Percentiles rank a stretch among this genome's conserved stretches.
phyloP scores from a whole-genome alignment of 1,140 invertebrate species.

The Steinernema feltiae region DNA sequence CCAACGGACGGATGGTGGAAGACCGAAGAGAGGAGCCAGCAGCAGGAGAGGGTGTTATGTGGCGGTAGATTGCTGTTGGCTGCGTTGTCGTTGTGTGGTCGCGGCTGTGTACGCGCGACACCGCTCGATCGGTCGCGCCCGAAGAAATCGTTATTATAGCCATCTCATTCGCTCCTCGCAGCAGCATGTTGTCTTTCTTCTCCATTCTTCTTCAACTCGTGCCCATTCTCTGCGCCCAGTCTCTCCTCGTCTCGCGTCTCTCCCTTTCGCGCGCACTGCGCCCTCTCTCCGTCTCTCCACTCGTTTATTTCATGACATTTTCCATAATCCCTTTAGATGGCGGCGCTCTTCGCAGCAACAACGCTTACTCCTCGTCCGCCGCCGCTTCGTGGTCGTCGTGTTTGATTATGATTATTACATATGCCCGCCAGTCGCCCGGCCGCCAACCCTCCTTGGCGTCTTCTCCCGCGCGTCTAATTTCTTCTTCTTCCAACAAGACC shows the following conservation, averaged over 20 bases:
- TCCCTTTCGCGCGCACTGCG: neutral
- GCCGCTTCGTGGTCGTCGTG: neutral
- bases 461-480: neutral
- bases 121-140: neutral
- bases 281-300: neutral
- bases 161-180: neutral
- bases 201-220: neutral
- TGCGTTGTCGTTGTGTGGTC: neutral
- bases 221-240: neutral
- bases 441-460: neutral
- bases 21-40: too few relatives aligned
- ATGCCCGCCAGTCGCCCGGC: neutral
- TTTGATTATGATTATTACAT: slow-evolving; percentile 12
- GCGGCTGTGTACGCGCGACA: neutral
- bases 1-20: too few relatives aligned
- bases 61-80: neutral
- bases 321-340: slow-evolving; percentile 13
- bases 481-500: neutral
- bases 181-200: slow-evolving; percentile 5
- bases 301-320: slow-evolving; percentile 13
- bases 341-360: neutral
- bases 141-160: slow-evolving; percentile 13
- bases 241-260: neutral
- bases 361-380: neutral
- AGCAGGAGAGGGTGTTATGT: too few relatives aligned